Base-by-base conservation (phyloP, 2,797 vertebrate species). In the Phrynocephalus vlangalii region DNA sequence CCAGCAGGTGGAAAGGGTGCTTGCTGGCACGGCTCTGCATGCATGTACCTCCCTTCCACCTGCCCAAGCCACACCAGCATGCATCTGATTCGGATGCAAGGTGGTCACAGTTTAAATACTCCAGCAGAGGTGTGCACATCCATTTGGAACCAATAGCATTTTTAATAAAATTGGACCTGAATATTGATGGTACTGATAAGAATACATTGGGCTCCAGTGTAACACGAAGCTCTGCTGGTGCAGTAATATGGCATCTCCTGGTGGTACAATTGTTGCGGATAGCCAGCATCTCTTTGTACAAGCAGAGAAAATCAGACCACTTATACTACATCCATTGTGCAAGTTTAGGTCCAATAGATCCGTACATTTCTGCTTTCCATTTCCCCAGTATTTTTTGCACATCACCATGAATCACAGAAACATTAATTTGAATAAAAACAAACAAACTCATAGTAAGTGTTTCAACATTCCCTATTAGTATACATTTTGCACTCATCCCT, bases 401-500 rank as follows among this genome's bases (percentile, higher is more conserved):
- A 24, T 63, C 71, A 8, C 48, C 0, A 0, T 0, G 4, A 30
- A 1, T 24, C 78, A 82, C 13, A 63, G 20, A n/a, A 33, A 44
- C 2, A 5, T 60, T 77, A 56, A 10, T 44, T 44, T 44, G 38
- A 44, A 44, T 44, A 44, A 44, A 44, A 44, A 44, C 38, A 44
- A 44, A 44, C 38, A 56, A 56, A 10, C 52, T 56, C 52, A 56
- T 56, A 66, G 9, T 50, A 1, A 5, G 0, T 82, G 63, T 63
- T 70, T 80, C 24, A 48, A 0, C 33, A 7, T 82, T 78, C 72
- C 38, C 71, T 82, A 38, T 70, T 72, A 11, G 3, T 1, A 0
- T 67, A 8, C 0, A 5, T 48, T 44, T 75, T 91, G 71, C 84
- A 87, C 84, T 28, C 60, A 33, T 7, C 68, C 6, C 68, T 68